Evolutionary conservation across 1,140 invertebrate genomes (phyloP).

Genomic region (Papilio polyxenes): DNA sequence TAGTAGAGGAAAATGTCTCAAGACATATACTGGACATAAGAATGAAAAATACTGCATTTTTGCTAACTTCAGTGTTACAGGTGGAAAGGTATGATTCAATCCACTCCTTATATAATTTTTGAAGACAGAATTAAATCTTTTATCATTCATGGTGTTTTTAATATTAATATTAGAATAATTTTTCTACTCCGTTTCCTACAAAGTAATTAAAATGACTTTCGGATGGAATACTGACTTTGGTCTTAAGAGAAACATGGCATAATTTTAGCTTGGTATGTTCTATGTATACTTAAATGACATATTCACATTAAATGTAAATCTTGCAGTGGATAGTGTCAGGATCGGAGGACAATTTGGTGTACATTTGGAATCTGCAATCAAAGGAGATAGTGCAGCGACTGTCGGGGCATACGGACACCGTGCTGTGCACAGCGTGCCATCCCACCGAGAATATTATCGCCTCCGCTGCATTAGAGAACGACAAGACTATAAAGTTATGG

Average conservation of each 20-base stretch:
- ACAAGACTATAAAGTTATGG: slow-evolving; percentile 99
- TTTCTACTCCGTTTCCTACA: no score
- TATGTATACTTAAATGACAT: background rate
- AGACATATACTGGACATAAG: slow-evolving; percentile 98
- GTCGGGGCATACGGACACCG: slow-evolving; percentile 98
- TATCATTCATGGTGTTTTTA: no score
- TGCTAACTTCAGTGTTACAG: slow-evolving; percentile 99
- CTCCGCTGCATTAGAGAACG: slow-evolving; percentile 98
- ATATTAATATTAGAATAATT: no score
- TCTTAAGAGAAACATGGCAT: no score
- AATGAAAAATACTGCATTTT: slow-evolving; percentile 99
- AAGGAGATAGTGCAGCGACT: slow-evolving; percentile 99
- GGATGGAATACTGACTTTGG: no score
- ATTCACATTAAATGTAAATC: slow-evolving; percentile 13
- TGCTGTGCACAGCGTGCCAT: slow-evolving; percentile 98
- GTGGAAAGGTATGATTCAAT: slow-evolving; percentile 91
- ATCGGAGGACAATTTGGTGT: slow-evolving; percentile 99
- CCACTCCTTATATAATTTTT: slow-evolving; percentile 18
- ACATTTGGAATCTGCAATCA: slow-evolving; percentile 99
- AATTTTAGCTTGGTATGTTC: no score
- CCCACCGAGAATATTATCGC: slow-evolving; percentile 99
- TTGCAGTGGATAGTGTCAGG: slow-evolving; percentile 99
- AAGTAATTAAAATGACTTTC: no score
- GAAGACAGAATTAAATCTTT: no score
- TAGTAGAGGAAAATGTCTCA: slow-evolving; percentile 97